These are phyloP conservation scores for Paralichthys olivaceus DNA, from an alignment of 2,113 vertebrate genomes.

Conservation along the genomic window DNA sequence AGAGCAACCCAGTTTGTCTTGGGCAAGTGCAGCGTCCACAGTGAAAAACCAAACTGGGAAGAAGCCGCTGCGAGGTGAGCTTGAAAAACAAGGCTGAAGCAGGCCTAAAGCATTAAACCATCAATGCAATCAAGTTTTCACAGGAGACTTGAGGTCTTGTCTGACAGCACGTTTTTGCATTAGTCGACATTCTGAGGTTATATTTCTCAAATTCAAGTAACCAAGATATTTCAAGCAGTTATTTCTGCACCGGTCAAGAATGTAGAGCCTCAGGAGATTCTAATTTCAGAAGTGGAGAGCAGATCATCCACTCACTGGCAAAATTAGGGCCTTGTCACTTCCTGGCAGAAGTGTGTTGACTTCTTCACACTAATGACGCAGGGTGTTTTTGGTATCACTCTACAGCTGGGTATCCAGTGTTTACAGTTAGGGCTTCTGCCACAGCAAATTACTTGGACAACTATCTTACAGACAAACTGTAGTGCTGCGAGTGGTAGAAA, in stretches of 20 bases:
- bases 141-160: constrained; percentile 69
- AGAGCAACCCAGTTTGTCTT: constrained; percentile 3
- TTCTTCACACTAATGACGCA: background rate
- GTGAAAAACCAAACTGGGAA: constrained; percentile 16
- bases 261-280: constrained; percentile 10
- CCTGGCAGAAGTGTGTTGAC: background rate
- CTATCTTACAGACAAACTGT: background rate
- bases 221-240: constrained; percentile 17
- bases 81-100: constrained; percentile 46
- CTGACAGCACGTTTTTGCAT: constrained; percentile 16
- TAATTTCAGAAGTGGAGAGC: background rate
- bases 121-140: constrained; percentile 75
- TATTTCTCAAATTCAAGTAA: constrained; percentile 48
- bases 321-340: background rate
- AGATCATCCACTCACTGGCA: background rate
- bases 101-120: constrained; percentile 57
- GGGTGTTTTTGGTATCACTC: background rate
- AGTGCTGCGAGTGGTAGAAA: background rate
- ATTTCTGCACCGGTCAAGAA: constrained; percentile 2
- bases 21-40: constrained; percentile 19
- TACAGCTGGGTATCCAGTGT: constrained; percentile 31
- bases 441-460: background rate
- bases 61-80: constrained; percentile 4
- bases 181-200: constrained; percentile 41
- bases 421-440: constrained; percentile 4